Conservation (phyloP, 2,113 vertebrate genomes). For the Chaetura pelagica region DNA sequence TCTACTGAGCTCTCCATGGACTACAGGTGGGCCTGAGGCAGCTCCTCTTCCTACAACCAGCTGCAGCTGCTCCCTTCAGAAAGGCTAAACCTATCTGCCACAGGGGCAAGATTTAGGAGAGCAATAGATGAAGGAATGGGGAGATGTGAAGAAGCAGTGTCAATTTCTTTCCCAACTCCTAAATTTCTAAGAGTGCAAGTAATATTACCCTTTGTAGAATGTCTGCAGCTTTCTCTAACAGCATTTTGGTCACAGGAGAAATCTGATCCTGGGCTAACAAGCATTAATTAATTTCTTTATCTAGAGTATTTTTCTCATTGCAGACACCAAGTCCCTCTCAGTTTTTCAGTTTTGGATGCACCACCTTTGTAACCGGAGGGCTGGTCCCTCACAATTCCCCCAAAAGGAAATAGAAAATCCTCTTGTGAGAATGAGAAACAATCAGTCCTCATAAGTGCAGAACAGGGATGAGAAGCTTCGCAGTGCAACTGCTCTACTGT, state of each 20-base stretch:
- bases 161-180: background rate
- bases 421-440: background rate
- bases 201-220: background rate
- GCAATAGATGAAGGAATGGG: background rate
- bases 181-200: background rate
- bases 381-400: background rate
- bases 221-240: background rate
- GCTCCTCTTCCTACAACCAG: background rate
- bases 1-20: background rate
- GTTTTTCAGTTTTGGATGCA: background rate
- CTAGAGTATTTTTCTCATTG: background rate
- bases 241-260: background rate
- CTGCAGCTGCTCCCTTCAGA: background rate
- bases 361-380: background rate
- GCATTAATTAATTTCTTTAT: background rate
- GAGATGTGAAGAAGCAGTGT: background rate
- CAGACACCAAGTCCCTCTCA: background rate
- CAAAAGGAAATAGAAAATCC: background rate
- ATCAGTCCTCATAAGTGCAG: background rate
- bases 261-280: background rate
- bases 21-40: background rate
- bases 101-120: background rate
- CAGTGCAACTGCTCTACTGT: fast-evolving
- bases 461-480: background rate
- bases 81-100: background rate